Conservation (phyloP, 1,140 invertebrate species). For the Wiebesia pumilae region DNA sequence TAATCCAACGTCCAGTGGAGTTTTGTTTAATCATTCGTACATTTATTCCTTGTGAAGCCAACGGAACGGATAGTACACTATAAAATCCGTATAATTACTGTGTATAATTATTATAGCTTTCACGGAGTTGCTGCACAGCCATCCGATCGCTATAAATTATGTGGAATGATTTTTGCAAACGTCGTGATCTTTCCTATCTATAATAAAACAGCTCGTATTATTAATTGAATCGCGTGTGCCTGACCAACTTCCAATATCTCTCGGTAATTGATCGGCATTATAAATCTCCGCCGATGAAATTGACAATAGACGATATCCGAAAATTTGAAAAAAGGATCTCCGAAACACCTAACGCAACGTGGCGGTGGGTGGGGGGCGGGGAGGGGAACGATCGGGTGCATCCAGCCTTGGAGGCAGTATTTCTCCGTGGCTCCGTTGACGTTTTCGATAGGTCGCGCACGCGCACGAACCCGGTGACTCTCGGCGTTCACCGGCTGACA, state of each 20-base stretch:
- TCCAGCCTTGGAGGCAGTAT: background rate
- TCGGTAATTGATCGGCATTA: background rate
- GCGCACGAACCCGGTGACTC: background rate
- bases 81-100: constrained; percentile 14
- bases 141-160: constrained; percentile 21
- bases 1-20: background rate
- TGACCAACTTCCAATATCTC: constrained; percentile 14
- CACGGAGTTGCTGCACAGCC: background rate
- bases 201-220: constrained; percentile 3
- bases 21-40: background rate
- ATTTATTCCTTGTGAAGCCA: background rate
- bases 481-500: background rate
- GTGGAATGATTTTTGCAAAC: background rate
- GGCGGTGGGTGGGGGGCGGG: too few species aligned
- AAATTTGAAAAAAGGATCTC: background rate
- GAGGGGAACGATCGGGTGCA: background rate
- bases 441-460: constrained; percentile 1
- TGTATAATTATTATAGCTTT: background rate
- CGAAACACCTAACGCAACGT: background rate
- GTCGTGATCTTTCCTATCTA: background rate
- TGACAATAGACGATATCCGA: constrained; percentile 13
- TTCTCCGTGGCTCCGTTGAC: constrained; percentile 31
- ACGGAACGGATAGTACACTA: background rate
- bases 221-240: background rate
- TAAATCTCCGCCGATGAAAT: constrained; percentile 21